Conservation (phyloP, 2,113 vertebrate genomes). For the Fulmarus glacialis region DNA sequence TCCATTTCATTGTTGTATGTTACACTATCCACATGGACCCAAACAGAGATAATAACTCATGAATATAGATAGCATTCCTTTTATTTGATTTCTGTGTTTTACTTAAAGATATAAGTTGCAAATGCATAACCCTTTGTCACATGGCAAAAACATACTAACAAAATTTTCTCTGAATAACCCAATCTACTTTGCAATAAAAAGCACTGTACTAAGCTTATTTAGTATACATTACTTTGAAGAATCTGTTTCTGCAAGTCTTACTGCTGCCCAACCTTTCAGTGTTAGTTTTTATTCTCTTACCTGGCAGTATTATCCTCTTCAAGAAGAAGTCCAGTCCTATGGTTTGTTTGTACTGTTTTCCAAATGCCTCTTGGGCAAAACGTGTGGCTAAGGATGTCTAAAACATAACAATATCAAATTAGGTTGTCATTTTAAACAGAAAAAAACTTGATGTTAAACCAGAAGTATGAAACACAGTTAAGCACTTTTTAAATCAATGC, state of each 20-base stretch:
- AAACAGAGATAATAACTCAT: not conserved
- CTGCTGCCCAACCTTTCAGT: not conserved
- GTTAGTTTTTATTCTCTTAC: conserved; percentile 79
- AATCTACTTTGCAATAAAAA: conserved; percentile 7
- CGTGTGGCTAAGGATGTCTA: conserved; percentile 95
- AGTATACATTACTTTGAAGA: not conserved
- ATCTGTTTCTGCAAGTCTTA: not conserved
- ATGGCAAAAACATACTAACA: not conserved
- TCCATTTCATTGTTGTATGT: not conserved
- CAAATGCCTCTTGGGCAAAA: conserved; percentile 99
- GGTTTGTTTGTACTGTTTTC: conserved; percentile 99
- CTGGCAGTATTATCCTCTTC: conserved; percentile 97
- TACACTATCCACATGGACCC: not conserved
- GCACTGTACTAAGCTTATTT: not conserved
- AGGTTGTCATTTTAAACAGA: conserved; percentile 60
- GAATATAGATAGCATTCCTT: not conserved
- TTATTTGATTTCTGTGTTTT: not conserved
- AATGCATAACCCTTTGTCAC: not conserved
- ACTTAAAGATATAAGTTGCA: not conserved
- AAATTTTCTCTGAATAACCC: not conserved
- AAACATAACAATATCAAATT: conserved; percentile 74
- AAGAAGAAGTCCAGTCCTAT: conserved; percentile 99
- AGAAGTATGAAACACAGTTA: conserved; percentile 33
- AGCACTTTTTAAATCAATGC: not conserved
- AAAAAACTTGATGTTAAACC: not conserved